A percentile compares a stretch with the other conserved stretches of the same genome.
Conservation (phyloP, 2,797 vertebrate species). For the Leucoraja ocellata region DNA sequence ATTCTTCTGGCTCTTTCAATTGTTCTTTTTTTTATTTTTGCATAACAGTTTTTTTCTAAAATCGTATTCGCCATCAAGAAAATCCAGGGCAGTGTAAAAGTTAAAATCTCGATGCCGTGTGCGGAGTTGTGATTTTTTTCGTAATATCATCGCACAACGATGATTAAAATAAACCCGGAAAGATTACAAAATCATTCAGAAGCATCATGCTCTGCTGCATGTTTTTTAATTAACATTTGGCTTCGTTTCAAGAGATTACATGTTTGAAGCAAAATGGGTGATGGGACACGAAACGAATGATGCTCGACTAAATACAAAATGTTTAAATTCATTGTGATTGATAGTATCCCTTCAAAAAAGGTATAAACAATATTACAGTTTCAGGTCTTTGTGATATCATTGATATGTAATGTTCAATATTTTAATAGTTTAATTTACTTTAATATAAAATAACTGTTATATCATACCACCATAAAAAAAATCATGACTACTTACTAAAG, state of each 20-base stretch:
- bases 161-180: not conserved
- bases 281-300: not conserved
- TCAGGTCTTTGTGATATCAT: not conserved
- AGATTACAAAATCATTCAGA: not conserved
- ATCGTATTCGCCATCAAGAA: not conserved
- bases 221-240: not conserved
- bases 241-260: not conserved
- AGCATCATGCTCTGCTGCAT: not conserved
- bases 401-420: not conserved
- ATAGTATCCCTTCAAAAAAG: not conserved
- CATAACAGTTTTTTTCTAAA: not conserved
- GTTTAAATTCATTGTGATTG: not conserved
- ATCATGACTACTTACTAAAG: not conserved
- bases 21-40: not conserved
- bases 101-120: slow-evolving; percentile 9
- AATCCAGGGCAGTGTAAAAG: not conserved
- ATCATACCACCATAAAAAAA: not conserved
- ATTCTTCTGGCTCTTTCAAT: not conserved
- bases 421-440: not conserved
- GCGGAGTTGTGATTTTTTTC: not conserved
- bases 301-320: not conserved
- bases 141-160: not conserved
- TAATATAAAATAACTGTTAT: not conserved
- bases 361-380: not conserved
- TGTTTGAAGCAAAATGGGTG: slow-evolving; percentile 7